Conservation (phyloP, 2,113 vertebrate species). For the Centropristis striata region DNA sequence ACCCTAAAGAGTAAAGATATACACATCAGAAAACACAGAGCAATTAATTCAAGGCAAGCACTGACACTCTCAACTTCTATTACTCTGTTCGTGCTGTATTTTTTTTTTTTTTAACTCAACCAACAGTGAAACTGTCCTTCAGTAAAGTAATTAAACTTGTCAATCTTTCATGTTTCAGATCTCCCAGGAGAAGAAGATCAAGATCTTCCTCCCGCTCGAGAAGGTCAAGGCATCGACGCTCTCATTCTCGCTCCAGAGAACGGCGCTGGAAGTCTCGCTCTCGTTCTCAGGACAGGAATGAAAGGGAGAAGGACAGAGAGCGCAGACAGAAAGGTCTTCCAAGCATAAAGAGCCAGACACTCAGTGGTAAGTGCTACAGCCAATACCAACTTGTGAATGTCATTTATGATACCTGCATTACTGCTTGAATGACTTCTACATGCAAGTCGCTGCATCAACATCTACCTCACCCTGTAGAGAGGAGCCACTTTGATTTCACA, state of each 20-base stretch:
- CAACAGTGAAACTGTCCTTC: not conserved
- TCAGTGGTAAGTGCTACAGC: conserved; percentile 88
- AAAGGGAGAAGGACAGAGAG: conserved; percentile 91
- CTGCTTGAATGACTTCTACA: not conserved
- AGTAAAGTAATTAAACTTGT: not conserved
- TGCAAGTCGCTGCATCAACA: not conserved
- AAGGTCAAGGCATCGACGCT: conserved; percentile 89
- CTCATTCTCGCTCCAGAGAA: conserved; percentile 91
- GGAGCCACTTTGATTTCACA: not conserved
- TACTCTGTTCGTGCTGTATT: too few relatives aligned
- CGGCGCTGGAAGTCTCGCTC: conserved; percentile 89
- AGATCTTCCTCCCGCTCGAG: conserved; percentile 91
- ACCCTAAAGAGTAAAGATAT: not conserved
- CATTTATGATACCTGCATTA: not conserved
- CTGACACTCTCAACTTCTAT: not conserved
- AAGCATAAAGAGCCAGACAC: conserved; percentile 90
- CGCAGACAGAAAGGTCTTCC: conserved; percentile 94
- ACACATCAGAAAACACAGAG: not conserved
- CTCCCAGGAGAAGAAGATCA: conserved; percentile 92
- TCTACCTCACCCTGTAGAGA: not conserved
- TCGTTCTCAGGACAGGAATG: conserved; percentile 89
- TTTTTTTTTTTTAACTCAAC: not conserved
- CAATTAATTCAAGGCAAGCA: not conserved
- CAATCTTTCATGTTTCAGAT: conserved; percentile 81
- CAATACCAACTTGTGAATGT: conserved; percentile 4